Percentiles rank a stretch among this genome's conserved stretches.
phyloP scores from a whole-genome alignment of 2,797 vertebrate genomes.

The Gouania willdenowi region DNA sequence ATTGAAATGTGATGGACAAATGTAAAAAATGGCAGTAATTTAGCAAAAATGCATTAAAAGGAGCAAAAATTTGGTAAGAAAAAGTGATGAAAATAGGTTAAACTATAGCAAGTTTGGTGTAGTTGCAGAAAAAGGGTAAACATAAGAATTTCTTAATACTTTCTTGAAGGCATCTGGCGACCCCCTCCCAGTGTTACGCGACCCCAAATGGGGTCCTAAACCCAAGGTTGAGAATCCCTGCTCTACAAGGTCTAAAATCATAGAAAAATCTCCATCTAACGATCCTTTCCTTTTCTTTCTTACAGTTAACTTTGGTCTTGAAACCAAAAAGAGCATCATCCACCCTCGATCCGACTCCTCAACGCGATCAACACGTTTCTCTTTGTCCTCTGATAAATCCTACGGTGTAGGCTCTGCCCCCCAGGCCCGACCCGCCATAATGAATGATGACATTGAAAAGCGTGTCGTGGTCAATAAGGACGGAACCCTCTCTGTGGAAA shows the following conservation, averaged over 20 bases:
- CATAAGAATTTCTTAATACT: too few relatives aligned
- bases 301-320: slow-evolving; percentile 85
- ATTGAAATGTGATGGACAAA: too few relatives aligned
- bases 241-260: too few relatives aligned
- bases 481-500: slow-evolving; percentile 88
- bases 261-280: not conserved
- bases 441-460: slow-evolving; percentile 85
- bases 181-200: too few relatives aligned
- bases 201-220: too few relatives aligned
- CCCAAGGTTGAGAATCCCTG: too few relatives aligned
- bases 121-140: too few relatives aligned
- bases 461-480: slow-evolving; percentile 84
- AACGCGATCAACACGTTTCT: slow-evolving; percentile 73
- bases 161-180: too few relatives aligned
- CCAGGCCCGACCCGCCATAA: slow-evolving; percentile 42
- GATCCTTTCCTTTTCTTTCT: slow-evolving; percentile 3
- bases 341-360: slow-evolving; percentile 83
- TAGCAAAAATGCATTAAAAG: too few relatives aligned
- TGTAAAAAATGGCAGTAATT: not conserved
- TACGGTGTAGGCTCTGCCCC: slow-evolving; percentile 44
- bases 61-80: too few relatives aligned
- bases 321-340: slow-evolving; percentile 88
- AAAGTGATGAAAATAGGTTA: too few relatives aligned
- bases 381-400: slow-evolving; percentile 81
- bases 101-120: too few relatives aligned